Conservation (phyloP, 2,888 invertebrate species). For the Vanessa cardui region DNA sequence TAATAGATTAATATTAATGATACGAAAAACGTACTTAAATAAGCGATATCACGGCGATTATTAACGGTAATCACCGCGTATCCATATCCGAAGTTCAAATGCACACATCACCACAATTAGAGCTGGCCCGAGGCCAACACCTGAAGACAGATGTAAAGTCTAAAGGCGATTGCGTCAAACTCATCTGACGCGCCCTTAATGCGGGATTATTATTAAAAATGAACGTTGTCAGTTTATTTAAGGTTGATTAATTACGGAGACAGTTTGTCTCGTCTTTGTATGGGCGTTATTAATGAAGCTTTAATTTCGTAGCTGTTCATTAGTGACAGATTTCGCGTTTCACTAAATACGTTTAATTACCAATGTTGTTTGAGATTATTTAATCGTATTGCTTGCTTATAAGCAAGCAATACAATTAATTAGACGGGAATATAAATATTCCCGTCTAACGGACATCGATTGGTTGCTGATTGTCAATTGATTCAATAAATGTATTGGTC, state of each 20-base stretch:
- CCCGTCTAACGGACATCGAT: too few relatives aligned
- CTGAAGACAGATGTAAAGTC: not conserved
- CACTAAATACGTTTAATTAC: slow-evolving; percentile 28
- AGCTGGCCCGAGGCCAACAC: not conserved
- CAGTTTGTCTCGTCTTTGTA: slow-evolving; percentile 35
- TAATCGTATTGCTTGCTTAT: not conserved
- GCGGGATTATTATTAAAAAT: slow-evolving; percentile 37
- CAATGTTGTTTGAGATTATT: not conserved
- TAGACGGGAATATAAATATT: too few relatives aligned
- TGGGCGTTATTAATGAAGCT: slow-evolving; percentile 35
- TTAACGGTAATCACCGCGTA: not conserved
- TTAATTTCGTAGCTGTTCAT: slow-evolving; percentile 25
- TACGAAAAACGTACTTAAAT: too few relatives aligned
- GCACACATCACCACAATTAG: not conserved
- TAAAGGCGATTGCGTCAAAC: slow-evolving; percentile 2
- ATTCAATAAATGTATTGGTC: too few relatives aligned
- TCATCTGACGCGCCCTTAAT: slow-evolving; percentile 18
- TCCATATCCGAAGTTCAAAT: slow-evolving; percentile 1
- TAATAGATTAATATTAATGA: too few relatives aligned
- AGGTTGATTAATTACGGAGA: slow-evolving; percentile 38
- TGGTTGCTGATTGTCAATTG: too few relatives aligned
- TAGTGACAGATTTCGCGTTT: slow-evolving; percentile 10
- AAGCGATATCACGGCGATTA: not conserved
- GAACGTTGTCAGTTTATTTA: slow-evolving; percentile 36
- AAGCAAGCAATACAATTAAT: not conserved